Evolutionary conservation across 2,113 vertebrate species (phyloP), one percentile per base, ranked within the genome.

Genomic region (Megatriorchis doriae): DNA sequence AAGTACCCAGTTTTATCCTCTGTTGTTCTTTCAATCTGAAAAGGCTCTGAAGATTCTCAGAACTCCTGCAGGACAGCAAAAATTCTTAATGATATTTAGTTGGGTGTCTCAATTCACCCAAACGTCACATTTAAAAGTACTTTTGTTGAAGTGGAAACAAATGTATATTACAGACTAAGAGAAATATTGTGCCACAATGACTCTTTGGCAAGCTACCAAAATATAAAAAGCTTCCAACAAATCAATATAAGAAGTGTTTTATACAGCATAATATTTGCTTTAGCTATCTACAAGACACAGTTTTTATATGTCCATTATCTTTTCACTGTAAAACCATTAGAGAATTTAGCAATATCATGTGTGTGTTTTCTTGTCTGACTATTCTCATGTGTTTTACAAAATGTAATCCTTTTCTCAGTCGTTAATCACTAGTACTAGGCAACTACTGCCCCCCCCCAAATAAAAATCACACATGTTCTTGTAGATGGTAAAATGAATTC

Each of bases 171-270:
- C 58, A 93, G 53, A 42, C 27, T 56, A 79, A 67, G 52, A 89
- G 58, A 91, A 91, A 87, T 80, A 87, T 45, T 85, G 61, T 72
- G 48, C 83, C 62, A 68, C 79, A 71, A 50, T n/a, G 71, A 50
- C 19, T 92, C 55, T 79, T 90, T 92, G 92, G 86, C 79, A 95
- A 93, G 26, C 52, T 61, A 80, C 86, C 22, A 52, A 94, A 91
- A 85, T 40, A 75, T 59, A 85, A 93, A 94, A 94, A 10, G 32
- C 56, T 95, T 93, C 50, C 77, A 79, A 80, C n/a, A 86, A 94
- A 91, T 95, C 77, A 91, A 40, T 90, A 61, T 65, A 65, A 81
- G 10, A 96, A 91, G 73, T 84, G 73, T 68, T 89, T 89, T 82
- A 81, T 85, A 61, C 23, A 89, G 53, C 7, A 1, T 58, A 94